These are phyloP conservation scores for Ceraclea dissimilis DNA, from an alignment of 2,888 invertebrate species.

Conservation along the genomic window DNA sequence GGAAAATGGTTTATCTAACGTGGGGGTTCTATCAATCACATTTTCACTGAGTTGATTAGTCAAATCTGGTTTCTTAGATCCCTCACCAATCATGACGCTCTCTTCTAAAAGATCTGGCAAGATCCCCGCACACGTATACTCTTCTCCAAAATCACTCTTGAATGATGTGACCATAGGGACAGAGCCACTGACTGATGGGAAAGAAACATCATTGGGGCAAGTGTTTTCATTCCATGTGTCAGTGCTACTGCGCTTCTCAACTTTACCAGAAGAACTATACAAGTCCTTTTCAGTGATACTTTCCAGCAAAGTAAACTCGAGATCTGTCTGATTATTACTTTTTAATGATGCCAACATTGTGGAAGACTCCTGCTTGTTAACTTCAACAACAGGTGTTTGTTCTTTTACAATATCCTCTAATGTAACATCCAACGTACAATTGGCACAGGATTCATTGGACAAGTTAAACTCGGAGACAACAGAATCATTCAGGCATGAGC, in stretches of 20 bases:
- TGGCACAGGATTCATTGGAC: constrained; percentile 40
- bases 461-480: constrained; percentile 36
- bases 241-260: constrained; percentile 31
- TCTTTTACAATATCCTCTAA: not conserved
- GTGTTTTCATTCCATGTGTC: constrained; percentile 80
- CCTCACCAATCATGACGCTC: constrained; percentile 30
- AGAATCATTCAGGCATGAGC: constrained; percentile 35
- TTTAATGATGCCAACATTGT: constrained; percentile 12
- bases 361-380: constrained; percentile 5
- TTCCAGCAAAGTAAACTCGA: constrained; percentile 33
- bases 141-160: constrained; percentile 49
- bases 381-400: not conserved
- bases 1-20: constrained; percentile 30
- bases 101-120: constrained; percentile 43
- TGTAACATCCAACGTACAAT: constrained; percentile 8
- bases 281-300: constrained; percentile 27
- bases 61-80: constrained; percentile 34
- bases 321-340: constrained; percentile 33
- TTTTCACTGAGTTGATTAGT: constrained; percentile 35
- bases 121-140: constrained; percentile 28
- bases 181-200: constrained; percentile 73
- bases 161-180: constrained; percentile 64
- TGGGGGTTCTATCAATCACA: constrained; percentile 32
- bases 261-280: constrained; percentile 26
- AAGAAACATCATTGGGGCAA: constrained; percentile 70